Base-by-base conservation (phyloP, 53 echinoderm and acorn worm genomes). In the Mesocentrotus franciscanus region DNA sequence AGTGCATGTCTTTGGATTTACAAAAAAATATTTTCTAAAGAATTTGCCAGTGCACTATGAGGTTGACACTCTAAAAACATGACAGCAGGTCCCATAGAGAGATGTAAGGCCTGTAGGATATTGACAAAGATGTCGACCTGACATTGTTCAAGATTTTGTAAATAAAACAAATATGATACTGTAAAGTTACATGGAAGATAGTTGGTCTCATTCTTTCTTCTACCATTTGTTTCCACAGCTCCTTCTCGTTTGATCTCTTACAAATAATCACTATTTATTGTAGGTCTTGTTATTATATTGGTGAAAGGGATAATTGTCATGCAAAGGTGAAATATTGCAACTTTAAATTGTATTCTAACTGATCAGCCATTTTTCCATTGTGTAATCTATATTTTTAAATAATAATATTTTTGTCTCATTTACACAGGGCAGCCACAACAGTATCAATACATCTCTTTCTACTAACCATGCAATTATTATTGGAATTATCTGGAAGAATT, bases 61-160 rank as follows among this genome's bases (percentile, higher is more conserved):
- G 81, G 17, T 81, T 81, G 81, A 20, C 20, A 39, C 36, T 81
- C 42, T 18, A 39, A 60, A 58, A 90, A 90, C 59, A 27, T 59
- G 90, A 32, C 90, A 60, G 30, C 56, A 58, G 10, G 90, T 60
- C 90, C 60, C 90, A 29, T 90, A 17, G 90, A 90, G 90, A 58
- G 59, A 58, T 90, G 60, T 81, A 60, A 30, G 22, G 90, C 90
- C 90, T 30, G 60, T 59, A 60, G 90, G 90, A 60, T 90, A 27
- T 90, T 90, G 90, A 90, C 90, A 32, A 90, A 90, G 90, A 90
- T 27, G 27, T 90, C 90, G 59, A 81, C 90, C 4, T 60, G 32
- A 90, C 60, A 90, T 90, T 90, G 58, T 27, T 58, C 8, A 20
- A 90, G 90, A 60, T 12, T n/a, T 90, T 90, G 90, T 90, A 58